Evolutionary conservation across 2,797 vertebrate species (phyloP).

Genomic region (Graptemys geographica): DNA sequence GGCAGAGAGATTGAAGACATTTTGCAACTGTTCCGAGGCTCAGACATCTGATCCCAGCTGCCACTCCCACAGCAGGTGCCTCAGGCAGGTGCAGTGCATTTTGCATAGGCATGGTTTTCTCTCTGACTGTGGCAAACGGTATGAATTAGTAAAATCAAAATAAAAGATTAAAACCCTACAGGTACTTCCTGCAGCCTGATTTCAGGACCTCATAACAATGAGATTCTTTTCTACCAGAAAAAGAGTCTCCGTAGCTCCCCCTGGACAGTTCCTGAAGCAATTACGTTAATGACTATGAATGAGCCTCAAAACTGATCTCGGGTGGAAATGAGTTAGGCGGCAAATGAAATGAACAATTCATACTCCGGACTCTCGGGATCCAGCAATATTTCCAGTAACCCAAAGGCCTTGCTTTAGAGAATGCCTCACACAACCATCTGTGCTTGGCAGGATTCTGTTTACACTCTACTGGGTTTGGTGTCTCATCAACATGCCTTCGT

Average conservation of each 20-base stretch:
- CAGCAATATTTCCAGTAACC: conserved; percentile 64
- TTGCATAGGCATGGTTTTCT: not conserved
- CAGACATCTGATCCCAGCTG: not conserved
- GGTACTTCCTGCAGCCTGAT: conserved; percentile 23
- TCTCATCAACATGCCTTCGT: conserved; percentile 76
- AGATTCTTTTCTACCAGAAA: conserved; percentile 53
- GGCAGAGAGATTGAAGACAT: not conserved
- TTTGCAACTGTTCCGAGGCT: accelerated
- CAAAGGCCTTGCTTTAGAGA: conserved; percentile 47
- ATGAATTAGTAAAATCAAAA: not conserved
- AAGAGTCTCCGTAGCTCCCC: conserved; percentile 34
- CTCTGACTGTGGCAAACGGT: not conserved
- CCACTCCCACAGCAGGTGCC: not conserved
- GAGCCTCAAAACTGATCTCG: conserved; percentile 58
- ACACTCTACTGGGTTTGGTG: conserved; percentile 66
- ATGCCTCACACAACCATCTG: conserved; percentile 48
- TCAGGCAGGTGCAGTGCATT: not conserved
- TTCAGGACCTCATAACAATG: conserved; percentile 34
- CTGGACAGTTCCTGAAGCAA: conserved; percentile 69
- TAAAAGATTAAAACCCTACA: not conserved
- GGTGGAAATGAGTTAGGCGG: conserved; percentile 68
- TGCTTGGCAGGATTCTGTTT: conserved; percentile 57
- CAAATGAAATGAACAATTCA: conserved; percentile 68
- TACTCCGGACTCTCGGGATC: conserved; percentile 20
- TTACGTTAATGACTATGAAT: conserved; percentile 74